Evolutionary conservation across 2,797 vertebrate genomes (phyloP).

Genomic region (Ciconia nigra): DNA sequence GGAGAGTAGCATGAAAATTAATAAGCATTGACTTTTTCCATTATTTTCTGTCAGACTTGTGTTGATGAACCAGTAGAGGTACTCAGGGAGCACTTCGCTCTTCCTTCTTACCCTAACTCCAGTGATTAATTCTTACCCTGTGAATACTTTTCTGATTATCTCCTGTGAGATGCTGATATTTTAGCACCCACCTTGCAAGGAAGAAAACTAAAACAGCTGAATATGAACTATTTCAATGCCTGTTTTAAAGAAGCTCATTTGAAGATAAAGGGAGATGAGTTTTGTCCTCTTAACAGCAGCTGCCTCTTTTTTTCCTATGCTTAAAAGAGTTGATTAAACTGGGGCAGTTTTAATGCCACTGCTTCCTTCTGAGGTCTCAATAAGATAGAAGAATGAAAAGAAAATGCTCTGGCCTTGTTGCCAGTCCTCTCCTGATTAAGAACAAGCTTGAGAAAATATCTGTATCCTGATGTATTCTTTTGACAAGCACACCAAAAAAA

Average conservation of each 20-base stretch:
- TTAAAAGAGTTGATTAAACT: not conserved
- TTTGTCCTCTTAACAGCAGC: not conserved
- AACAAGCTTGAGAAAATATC: not conserved
- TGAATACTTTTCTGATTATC: not conserved
- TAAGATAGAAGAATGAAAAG: not conserved
- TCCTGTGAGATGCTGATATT: not conserved
- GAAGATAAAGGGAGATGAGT: not conserved
- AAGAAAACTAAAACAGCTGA: not conserved
- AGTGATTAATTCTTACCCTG: not conserved
- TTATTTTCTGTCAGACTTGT: not conserved
- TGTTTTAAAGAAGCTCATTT: not conserved
- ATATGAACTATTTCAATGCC: not conserved
- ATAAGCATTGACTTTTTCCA: not conserved
- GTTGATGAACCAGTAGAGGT: not conserved
- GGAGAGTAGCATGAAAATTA: not conserved
- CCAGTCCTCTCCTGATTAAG: not conserved
- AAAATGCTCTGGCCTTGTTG: not conserved
- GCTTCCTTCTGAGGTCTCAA: not conserved
- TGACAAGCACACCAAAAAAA: rapidly evolving
- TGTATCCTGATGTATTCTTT: not conserved
- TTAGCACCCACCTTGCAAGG: not conserved
- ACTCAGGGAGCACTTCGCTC: not conserved
- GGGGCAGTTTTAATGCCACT: not conserved
- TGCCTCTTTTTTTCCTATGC: not conserved
- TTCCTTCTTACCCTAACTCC: not conserved